These are phyloP conservation scores for Pollenia angustigena DNA, from an alignment of 2,888 invertebrate genomes.

Conservation along the genomic window DNA sequence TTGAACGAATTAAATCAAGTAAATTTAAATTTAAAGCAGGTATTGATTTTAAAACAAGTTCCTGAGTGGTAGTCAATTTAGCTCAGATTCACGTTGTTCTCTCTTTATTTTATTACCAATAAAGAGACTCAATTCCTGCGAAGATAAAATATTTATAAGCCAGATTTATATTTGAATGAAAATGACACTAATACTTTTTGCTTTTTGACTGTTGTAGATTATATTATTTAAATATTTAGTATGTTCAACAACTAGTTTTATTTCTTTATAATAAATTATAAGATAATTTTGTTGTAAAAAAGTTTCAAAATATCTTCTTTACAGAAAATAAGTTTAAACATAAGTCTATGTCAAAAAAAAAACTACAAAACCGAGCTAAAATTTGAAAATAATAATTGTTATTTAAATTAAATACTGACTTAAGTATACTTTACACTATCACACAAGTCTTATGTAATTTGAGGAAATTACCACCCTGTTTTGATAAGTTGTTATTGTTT, in stretches of 20 bases:
- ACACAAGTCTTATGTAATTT: no score
- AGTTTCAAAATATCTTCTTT: no score
- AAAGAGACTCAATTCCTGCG: background rate
- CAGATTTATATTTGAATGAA: background rate
- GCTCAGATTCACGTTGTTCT: background rate
- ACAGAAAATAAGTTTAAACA: background rate
- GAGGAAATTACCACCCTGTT: no score
- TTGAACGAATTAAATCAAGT: no score
- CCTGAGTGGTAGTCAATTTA: background rate
- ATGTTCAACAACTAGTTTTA: background rate
- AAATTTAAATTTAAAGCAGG: background rate
- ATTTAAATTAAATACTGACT: no score
- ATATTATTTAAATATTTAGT: background rate
- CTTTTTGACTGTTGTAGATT: background rate
- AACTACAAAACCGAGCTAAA: no score
- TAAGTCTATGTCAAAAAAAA: no score
- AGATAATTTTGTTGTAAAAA: no score
- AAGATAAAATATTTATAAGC: background rate
- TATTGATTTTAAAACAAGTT: slow-evolving; percentile 16
- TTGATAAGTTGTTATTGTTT: no score
- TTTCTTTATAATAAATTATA: no score
- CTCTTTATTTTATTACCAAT: background rate
- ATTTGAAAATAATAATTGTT: no score
- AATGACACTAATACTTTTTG: background rate
- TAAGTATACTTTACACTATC: no score